Evolutionary conservation across 92 coral and sea anemone species (phyloP), one percentile per base, ranked within the genome.

Genomic region (Phenganax marumi): DNA sequence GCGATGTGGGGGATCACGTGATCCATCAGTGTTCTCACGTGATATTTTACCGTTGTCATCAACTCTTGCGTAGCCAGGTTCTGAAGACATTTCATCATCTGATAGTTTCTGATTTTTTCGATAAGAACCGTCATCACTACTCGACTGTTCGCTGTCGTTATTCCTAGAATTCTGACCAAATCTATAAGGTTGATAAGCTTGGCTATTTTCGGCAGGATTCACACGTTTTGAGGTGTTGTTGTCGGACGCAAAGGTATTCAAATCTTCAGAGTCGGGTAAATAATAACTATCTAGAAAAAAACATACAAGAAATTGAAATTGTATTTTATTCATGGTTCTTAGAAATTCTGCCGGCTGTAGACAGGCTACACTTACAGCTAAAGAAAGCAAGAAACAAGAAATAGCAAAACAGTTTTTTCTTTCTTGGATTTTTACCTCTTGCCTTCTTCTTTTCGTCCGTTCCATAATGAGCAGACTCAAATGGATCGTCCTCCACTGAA

Each of bases 401-500:
- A 8, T 58, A 1, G 8, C 14, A 58, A 33, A 33, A 33, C 43
- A 33, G 43, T 33, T 33, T 1, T 33, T 33, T 33, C 43, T 5
- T 5, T 33, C 43, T 33, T 33, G 43, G 43, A 0, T 39, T 70
- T 26, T 52, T 78, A 78, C 83, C 83, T 78, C 83, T 78, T 21
- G 83, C 47, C 68, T 78, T 91, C 25, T 89, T 92, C 56, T 86
- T 90, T 49, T 82, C 89, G 8, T 88, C 86, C 10, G 68, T 24
- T 0, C 91, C 97, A 21, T 86, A 81, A 76, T 89, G 91, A 1
- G 98, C 98, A 19, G 87, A 93, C 58, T 90, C 91, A 56, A 95
- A 95, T 2, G 98, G 98, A 79, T 95, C 98, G 57, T 95, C 98
- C 84, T 95, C 98, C 10, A 95, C 91, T 0, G 97, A 90, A 74